phyloP scores from a whole-genome alignment of 2,797 vertebrate genomes.

The Prunella strophiata region DNA sequence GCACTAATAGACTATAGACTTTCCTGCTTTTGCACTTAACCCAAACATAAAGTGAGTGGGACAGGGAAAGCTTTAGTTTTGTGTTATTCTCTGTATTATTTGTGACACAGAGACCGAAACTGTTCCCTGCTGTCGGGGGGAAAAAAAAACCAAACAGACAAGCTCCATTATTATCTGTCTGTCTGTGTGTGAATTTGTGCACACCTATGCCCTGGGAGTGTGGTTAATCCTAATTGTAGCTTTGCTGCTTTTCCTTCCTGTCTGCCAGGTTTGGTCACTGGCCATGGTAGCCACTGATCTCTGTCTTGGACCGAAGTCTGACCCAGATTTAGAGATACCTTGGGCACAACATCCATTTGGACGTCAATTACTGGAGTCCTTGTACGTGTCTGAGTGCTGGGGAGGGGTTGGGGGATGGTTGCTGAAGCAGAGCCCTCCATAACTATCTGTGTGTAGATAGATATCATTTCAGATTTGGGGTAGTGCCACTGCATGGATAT shows the following conservation, averaged over 20 bases:
- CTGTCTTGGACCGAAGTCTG: conserved; percentile 90
- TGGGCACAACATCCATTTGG: conserved; percentile 98
- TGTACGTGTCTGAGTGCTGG: conserved; percentile 82
- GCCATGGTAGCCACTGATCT: conserved; percentile 90
- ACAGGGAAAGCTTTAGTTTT: background rate
- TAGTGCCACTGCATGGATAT: background rate
- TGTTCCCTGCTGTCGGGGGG: background rate
- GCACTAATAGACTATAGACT: background rate
- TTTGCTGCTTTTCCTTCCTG: conserved; percentile 45
- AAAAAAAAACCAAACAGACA: background rate
- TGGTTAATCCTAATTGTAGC: conserved; percentile 43
- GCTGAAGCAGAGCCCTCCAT: background rate
- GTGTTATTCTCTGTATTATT: background rate
- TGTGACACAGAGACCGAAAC: background rate
- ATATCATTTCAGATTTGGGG: background rate
- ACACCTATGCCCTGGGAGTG: conserved; percentile 29
- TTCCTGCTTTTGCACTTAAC: background rate
- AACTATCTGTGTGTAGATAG: background rate
- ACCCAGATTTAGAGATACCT: conserved; percentile 93
- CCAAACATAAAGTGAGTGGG: background rate
- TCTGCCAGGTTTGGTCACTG: conserved; percentile 92
- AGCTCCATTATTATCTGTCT: conserved; percentile 24
- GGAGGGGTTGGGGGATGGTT: background rate
- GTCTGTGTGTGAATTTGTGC: background rate
- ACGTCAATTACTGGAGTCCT: conserved; percentile 91